These are phyloP conservation scores for Encarsia formosa DNA, from an alignment of 2,888 invertebrate species.

Conservation along the genomic window DNA sequence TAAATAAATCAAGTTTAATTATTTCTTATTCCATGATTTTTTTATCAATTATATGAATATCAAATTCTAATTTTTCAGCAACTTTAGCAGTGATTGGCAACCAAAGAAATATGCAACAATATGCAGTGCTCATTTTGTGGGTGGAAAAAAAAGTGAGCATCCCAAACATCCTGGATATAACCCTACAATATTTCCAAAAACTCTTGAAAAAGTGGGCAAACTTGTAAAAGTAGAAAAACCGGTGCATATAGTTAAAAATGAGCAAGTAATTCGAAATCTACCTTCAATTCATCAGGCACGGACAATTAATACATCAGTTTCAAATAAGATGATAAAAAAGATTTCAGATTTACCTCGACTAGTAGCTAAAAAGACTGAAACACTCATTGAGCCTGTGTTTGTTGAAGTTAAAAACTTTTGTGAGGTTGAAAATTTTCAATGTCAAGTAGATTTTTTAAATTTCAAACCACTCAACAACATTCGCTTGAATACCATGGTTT, in stretches of 20 bases:
- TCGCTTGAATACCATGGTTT: not conserved
- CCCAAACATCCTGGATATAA: constrained; percentile 4
- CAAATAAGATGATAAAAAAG: too few species aligned
- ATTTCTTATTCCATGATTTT: not conserved
- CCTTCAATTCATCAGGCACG: too few species aligned
- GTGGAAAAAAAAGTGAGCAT: constrained; percentile 4
- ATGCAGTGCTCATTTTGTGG: constrained; percentile 13
- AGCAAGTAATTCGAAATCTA: too few species aligned
- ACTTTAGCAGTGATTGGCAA: constrained; percentile 1
- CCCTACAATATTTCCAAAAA: constrained; percentile 6
- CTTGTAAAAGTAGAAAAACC: not conserved
- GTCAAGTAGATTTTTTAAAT: not conserved
- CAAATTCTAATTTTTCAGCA: not conserved
- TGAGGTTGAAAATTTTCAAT: not conserved
- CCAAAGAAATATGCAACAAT: constrained; percentile 3
- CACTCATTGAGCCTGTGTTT: too few species aligned
- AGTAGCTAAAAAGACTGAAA: too few species aligned
- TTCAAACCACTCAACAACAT: not conserved
- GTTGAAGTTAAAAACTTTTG: too few species aligned
- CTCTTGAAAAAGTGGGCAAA: not conserved
- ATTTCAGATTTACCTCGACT: too few species aligned
- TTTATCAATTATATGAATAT: not conserved
- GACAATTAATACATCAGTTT: too few species aligned
- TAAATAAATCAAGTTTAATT: not conserved
- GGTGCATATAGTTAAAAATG: not conserved